Base-by-base conservation (phyloP, 2,888 invertebrate genomes). In the Papilio elwesi region DNA sequence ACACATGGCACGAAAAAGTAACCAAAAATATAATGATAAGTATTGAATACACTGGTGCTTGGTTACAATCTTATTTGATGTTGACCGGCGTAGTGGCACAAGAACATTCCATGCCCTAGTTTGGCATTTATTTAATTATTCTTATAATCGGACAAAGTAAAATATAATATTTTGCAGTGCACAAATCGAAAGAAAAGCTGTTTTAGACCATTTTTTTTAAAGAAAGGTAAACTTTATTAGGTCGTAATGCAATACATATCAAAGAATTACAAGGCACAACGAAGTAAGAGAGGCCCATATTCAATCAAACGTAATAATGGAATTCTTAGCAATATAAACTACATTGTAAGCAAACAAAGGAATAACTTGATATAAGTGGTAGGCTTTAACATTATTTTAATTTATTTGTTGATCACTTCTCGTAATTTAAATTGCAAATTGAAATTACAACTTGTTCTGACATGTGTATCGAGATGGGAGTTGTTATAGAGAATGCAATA, bases 221-320 rank as follows among this genome's bases (percentile, higher is more conserved):
- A 15, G 9, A 9, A 52, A 52, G 15, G 7, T 52, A 52, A 52
- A 13, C 15, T 16, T 15, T 9, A 53, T 15, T 10, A 9, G 6
- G 11, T 16, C 11, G 16, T 53, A 53, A 53, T 16, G 16, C 8
- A 11, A 26, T 55, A 26, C 5, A 57, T 6, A 3, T 55, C 6
- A 55, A 36, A 57, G 15, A 52, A n/a, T n/a, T 13, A 26, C 13
- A n/a, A 52, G n/a, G n/a, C 51, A 52, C 15, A n/a, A 51, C 51
- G 51, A 51, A 51, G 57, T 38, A 51, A 79, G 78, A 66, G 76
- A 78, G 83, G 79, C 82, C 81, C 78, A 81, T 82, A 76, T 80
- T 78, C 67, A 78, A 82, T 83, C 82, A 77, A 79, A 82, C 83
- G 83, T 57, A 53, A 72, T 72, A 75, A 76, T 26, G 62, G 73